A percentile compares a stretch with the other conserved stretches of the same genome.
Evolutionary conservation across 2,113 vertebrate genomes (phyloP).

Genomic region (Rhinolophus sinicus): DNA sequence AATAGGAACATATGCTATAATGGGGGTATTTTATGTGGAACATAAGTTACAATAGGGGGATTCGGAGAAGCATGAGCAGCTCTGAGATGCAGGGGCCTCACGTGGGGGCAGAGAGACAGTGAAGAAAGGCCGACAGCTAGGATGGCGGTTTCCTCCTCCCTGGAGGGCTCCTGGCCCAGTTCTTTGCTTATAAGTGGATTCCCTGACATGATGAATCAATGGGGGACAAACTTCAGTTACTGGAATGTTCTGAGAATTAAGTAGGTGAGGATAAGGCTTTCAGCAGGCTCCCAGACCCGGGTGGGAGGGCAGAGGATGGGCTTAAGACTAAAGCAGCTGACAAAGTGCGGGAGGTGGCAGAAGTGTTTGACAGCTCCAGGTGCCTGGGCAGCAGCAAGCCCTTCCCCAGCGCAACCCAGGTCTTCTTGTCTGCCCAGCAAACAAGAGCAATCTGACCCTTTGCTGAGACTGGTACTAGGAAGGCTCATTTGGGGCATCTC

Average conservation of each 20-base stretch:
- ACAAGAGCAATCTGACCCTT: conserved; percentile 68
- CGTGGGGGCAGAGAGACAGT: neutral
- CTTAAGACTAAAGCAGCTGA: neutral
- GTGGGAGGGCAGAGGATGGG: neutral
- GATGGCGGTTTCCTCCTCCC: neutral
- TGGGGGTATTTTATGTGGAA: neutral
- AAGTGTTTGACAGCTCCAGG: conserved; percentile 64
- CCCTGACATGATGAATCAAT: neutral
- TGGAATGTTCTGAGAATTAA: neutral
- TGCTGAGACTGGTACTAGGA: conserved; percentile 32
- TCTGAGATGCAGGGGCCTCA: neutral
- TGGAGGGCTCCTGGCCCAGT: neutral
- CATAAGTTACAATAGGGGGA: neutral
- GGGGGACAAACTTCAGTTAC: neutral
- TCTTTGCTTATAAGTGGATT: neutral
- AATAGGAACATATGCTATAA: neutral
- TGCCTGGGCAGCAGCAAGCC: conserved; percentile 77
- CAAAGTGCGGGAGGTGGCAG: neutral
- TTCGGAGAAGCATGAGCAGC: neutral
- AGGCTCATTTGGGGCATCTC: neutral
- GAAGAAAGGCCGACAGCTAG: neutral
- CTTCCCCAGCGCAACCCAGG: conserved; percentile 63
- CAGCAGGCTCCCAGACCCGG: neutral
- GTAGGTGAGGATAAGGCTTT: neutral
- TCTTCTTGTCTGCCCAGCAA: conserved; percentile 83